Conservation (phyloP, 2,797 vertebrate genomes). For the Sternotherus odoratus region DNA sequence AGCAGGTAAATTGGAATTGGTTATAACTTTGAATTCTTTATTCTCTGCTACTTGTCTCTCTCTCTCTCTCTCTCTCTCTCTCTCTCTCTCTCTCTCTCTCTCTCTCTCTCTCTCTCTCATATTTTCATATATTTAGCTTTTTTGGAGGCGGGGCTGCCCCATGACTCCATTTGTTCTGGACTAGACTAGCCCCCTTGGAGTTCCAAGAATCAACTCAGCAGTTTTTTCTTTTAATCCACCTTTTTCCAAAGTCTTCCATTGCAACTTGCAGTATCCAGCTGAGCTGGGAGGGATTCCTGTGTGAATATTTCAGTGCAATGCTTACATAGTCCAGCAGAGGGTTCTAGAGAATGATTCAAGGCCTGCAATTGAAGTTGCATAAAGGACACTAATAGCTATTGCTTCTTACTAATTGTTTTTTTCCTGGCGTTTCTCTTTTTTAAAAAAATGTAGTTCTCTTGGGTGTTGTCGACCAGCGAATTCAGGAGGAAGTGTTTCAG, state of each 20-base stretch:
- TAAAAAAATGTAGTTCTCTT: slow-evolving; percentile 85
- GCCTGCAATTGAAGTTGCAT: not conserved
- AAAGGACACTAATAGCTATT: not conserved
- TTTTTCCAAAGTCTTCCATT: not conserved
- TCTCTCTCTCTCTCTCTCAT: too few species aligned
- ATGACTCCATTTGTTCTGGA: not conserved
- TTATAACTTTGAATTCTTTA: not conserved
- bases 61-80: too few species aligned
- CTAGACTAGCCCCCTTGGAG: not conserved
- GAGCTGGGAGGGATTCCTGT: not conserved
- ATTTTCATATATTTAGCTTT: not conserved
- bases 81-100: too few species aligned
- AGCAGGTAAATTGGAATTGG: not conserved
- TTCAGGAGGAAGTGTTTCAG: slow-evolving; percentile 90
- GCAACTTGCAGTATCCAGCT: fast-evolving
- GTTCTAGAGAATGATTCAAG: not conserved
- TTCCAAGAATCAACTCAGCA: not conserved
- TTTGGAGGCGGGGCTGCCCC: not conserved
- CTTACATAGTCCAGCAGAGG: fast-evolving
- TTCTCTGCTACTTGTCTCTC: not conserved
- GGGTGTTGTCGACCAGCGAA: slow-evolving; percentile 89
- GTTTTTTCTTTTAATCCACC: not conserved
- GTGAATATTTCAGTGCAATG: not conserved
- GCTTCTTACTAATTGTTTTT: not conserved
- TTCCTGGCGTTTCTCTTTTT: slow-evolving; percentile 23